Evolutionary conservation across 2,888 invertebrate genomes (phyloP), one percentile per base, ranked within the genome.

Genomic region (Mimumesa dahlbomi): DNA sequence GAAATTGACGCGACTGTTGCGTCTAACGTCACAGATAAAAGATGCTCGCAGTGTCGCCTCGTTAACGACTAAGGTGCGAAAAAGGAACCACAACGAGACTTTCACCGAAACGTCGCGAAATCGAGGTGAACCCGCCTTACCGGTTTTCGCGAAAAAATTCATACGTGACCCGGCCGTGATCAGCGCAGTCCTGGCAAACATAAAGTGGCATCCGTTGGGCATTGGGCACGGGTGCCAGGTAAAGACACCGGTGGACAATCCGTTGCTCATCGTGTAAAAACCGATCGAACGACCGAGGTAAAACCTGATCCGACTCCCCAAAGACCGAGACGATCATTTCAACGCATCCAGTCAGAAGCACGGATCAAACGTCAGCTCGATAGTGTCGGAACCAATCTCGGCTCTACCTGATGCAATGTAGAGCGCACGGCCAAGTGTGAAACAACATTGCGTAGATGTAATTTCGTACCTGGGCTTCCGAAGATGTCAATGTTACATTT

Each of bases 101-200:
- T 75, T 75, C 77, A 68, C 77, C 74, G 70, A 77, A 79, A 75
- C 74, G 63, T 68, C 78, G 79, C 75, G 76, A 84, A 83, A 84
- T 82, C 81, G 79, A 79, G 77, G 80, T 64, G 79, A 82, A 81
- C 84, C 80, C 72, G 81, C 77, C 72, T 70, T 81, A 84, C 85
- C 84, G 84, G 85, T 85, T 85, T 65, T 46, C 63, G 79, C 81
- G 82, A 84, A 84, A 85, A 85, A 84, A 80, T 84, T 81, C 70
- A 83, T 84, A 85, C 84, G 84, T 82, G 82, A 83, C 75, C 82
- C 77, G 76, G 54, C 64, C 53, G 65, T 64, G 70, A 65, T 74
- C 68, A 57, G 48, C 52, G 64, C 53, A 59, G 54, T 42, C 48
- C 61, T 57, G 70, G 59, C 64, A 21, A 46, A 54, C 63, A 62